Evolutionary conservation across 2,888 invertebrate genomes (phyloP).

Genomic region (Steinernema hermaphroditum): DNA sequence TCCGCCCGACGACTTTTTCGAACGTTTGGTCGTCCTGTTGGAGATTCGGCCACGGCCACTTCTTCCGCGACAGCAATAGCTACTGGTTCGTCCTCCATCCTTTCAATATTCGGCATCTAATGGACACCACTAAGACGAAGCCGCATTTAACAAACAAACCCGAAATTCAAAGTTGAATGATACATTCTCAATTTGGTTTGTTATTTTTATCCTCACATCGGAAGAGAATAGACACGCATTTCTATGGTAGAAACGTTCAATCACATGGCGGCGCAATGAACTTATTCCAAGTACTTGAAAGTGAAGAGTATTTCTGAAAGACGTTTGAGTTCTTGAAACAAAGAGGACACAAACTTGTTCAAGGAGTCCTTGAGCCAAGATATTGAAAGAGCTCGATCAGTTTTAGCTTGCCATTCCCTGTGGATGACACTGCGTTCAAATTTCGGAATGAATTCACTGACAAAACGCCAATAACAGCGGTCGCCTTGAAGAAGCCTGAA

Average conservation of each 20-base stretch:
- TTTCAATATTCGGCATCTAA: slow-evolving; percentile 27
- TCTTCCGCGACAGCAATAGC: not conserved
- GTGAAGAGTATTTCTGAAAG: slow-evolving; percentile 43
- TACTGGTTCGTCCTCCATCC: not conserved
- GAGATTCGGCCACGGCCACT: not conserved
- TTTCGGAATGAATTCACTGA: slow-evolving; percentile 53
- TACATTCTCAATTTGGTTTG: not conserved
- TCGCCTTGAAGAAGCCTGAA: slow-evolving; percentile 49
- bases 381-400: slow-evolving; percentile 51
- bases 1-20: slow-evolving; percentile 1
- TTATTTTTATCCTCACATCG: slow-evolving; percentile 16
- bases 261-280: slow-evolving; percentile 31
- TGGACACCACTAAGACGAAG: not conserved
- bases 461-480: slow-evolving; percentile 55
- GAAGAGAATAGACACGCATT: slow-evolving; percentile 49
- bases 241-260: slow-evolving; percentile 46
- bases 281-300: slow-evolving; percentile 55
- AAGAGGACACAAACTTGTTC: slow-evolving; percentile 42
- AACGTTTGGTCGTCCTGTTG: not conserved
- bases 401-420: slow-evolving; percentile 38
- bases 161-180: not conserved
- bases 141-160: not conserved
- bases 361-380: slow-evolving; percentile 61
- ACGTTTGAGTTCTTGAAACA: not conserved
- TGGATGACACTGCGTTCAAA: slow-evolving; percentile 50